phyloP scores from a whole-genome alignment of 2,113 vertebrate genomes.

The Coregonus clupeaformis region DNA sequence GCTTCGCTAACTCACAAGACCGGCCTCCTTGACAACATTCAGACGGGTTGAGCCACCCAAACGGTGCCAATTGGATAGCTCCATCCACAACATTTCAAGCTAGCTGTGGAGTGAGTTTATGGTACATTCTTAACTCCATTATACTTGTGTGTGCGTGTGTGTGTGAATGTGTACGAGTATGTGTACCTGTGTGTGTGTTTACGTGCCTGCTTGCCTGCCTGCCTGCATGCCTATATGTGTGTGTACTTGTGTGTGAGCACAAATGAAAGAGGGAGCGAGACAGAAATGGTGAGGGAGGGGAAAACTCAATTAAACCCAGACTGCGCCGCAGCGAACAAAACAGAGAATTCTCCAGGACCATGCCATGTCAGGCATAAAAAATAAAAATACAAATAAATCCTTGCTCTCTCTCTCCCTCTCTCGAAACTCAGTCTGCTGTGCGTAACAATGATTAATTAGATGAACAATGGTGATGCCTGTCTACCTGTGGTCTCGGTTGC shows the following conservation, averaged over 20 bases:
- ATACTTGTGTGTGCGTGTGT: no score
- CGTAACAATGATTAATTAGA: conserved; percentile 44
- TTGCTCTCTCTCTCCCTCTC: not conserved
- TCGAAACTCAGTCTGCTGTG: conserved; percentile 27
- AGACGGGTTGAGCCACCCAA: no score
- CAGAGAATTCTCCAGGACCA: conserved; percentile 2
- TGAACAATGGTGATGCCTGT: conserved; percentile 45
- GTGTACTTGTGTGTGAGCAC: not conserved
- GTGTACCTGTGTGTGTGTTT: not conserved
- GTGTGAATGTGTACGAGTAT: not conserved
- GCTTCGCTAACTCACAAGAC: no score
- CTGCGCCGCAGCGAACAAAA: conserved; percentile 6
- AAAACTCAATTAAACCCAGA: conserved; percentile 45
- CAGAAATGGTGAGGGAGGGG: conserved; percentile 1
- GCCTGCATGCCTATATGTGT: not conserved
- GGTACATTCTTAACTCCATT: no score
- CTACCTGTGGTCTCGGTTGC: not conserved
- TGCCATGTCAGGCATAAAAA: conserved; percentile 27
- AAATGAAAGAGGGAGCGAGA: not conserved
- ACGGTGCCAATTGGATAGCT: no score
- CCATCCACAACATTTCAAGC: no score
- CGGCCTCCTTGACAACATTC: no score
- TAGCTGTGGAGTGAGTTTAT: no score
- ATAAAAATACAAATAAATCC: conserved; percentile 36
- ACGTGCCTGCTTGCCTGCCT: no score